phyloP scores from a whole-genome alignment of 2,888 invertebrate species.

The Sphaeridia pumilis region DNA sequence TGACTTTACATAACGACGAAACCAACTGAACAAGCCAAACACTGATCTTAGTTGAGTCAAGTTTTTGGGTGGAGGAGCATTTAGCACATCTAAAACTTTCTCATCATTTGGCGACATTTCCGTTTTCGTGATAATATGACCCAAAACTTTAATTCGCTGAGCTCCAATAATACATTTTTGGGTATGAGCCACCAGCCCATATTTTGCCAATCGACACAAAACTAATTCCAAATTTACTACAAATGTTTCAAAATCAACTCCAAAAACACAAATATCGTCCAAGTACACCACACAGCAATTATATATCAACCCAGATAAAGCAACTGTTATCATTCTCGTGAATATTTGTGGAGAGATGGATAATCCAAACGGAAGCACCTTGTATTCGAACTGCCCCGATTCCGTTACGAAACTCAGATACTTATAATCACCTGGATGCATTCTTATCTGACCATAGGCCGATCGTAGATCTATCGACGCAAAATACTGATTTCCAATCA shows the following conservation, averaged over 20 bases:
- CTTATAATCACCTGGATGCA: not conserved
- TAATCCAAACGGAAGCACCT: not conserved
- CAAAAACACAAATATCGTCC: not conserved
- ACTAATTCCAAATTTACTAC: not conserved
- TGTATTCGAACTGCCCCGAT: not conserved
- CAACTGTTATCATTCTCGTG: not conserved
- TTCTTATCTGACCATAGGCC: not conserved
- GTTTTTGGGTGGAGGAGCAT: not conserved
- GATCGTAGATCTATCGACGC: not conserved
- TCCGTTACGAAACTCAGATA: not conserved
- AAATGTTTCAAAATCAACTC: not conserved
- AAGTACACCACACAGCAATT: not conserved
- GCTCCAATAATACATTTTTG: not conserved
- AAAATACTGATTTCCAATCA: not conserved
- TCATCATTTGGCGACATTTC: not conserved
- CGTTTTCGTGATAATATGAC: not conserved
- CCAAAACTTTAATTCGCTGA: not conserved
- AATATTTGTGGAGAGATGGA: not conserved
- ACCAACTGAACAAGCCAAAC: constrained; percentile 4
- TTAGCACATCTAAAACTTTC: not conserved
- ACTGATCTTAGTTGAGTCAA: not conserved
- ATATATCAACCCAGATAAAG: not conserved
- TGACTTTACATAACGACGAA: not conserved
- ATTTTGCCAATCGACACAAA: not conserved
- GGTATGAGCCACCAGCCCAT: not conserved